Evolutionary conservation across 2,113 vertebrate genomes (phyloP).

Genomic region (Caranx ignobilis): DNA sequence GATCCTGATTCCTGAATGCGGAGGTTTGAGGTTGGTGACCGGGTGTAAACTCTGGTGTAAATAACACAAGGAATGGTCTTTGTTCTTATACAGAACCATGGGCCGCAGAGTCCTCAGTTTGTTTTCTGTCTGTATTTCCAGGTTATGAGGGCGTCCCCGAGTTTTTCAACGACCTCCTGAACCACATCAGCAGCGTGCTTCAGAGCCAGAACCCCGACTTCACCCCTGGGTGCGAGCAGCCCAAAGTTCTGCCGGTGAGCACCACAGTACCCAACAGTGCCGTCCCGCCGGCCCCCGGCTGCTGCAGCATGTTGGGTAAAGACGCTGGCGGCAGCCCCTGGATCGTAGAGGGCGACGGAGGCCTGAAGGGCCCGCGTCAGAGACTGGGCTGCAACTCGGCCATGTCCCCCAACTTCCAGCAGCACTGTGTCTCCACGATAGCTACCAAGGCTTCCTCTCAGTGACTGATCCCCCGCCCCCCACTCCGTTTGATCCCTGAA

Average conservation of each 20-base stretch:
- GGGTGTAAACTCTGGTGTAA: neutral
- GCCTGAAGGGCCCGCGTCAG: slow-evolving; percentile 90
- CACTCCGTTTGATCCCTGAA: slow-evolving; percentile 53
- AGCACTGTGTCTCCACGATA: slow-evolving; percentile 95
- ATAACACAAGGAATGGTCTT: neutral
- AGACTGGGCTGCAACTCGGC: slow-evolving; percentile 95
- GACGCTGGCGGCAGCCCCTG: slow-evolving; percentile 85
- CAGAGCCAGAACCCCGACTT: slow-evolving; percentile 86
- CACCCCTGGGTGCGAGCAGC: slow-evolving; percentile 68
- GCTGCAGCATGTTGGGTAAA: slow-evolving; percentile 86
- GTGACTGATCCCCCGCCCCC: slow-evolving; percentile 80
- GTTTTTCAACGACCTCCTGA: slow-evolving; percentile 96
- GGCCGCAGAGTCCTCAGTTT: neutral
- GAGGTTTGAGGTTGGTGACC: neutral
- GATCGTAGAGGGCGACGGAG: slow-evolving; percentile 89
- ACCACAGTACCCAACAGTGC: slow-evolving; percentile 72
- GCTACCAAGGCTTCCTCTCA: slow-evolving; percentile 98
- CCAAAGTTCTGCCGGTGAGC: slow-evolving; percentile 78
- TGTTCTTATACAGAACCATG: too few relatives aligned
- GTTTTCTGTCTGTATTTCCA: slow-evolving; percentile 58
- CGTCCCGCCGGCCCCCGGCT: slow-evolving; percentile 81
- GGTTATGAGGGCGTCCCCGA: slow-evolving; percentile 97
- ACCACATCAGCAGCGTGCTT: slow-evolving; percentile 93
- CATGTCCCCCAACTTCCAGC: slow-evolving; percentile 97
- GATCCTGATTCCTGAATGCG: neutral